Conservation (phyloP, 2,888 invertebrate species). For the Arctia plantaginis region DNA sequence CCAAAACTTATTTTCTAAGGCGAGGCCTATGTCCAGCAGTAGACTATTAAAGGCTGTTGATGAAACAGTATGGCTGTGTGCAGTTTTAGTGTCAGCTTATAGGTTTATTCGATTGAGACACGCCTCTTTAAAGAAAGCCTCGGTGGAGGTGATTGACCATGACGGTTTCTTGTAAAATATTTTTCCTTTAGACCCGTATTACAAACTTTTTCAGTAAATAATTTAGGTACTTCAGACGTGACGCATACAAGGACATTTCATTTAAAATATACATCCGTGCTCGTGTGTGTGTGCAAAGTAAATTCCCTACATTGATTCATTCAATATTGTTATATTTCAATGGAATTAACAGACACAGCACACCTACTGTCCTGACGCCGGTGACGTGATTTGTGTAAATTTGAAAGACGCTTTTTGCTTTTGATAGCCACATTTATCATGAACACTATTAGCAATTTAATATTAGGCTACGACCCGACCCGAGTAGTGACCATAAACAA, state of each 20-base stretch:
- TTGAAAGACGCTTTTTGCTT: no score
- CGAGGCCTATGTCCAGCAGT: no score
- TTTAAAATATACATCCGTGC: not conserved
- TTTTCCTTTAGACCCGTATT: not conserved
- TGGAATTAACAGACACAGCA: not conserved
- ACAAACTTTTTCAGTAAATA: not conserved
- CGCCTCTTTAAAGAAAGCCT: not conserved
- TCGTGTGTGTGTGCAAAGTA: conserved; percentile 12
- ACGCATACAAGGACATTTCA: not conserved
- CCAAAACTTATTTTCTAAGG: no score
- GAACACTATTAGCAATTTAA: not conserved
- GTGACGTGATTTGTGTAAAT: not conserved
- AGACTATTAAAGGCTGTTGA: no score
- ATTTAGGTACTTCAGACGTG: not conserved
- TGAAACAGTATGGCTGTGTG: not conserved
- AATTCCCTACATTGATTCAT: conserved; percentile 18
- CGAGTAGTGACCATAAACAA: not conserved
- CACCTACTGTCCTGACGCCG: not conserved
- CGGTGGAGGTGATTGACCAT: not conserved
- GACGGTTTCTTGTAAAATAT: not conserved
- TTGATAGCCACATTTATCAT: no score
- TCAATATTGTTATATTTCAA: conserved; percentile 4
- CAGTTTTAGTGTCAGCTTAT: not conserved
- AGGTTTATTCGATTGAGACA: not conserved
- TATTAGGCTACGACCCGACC: not conserved